A percentile compares a stretch with the other conserved stretches of the same genome.
Evolutionary conservation across 2,888 invertebrate genomes (phyloP).

Genomic region (Tetranychus piercei): DNA sequence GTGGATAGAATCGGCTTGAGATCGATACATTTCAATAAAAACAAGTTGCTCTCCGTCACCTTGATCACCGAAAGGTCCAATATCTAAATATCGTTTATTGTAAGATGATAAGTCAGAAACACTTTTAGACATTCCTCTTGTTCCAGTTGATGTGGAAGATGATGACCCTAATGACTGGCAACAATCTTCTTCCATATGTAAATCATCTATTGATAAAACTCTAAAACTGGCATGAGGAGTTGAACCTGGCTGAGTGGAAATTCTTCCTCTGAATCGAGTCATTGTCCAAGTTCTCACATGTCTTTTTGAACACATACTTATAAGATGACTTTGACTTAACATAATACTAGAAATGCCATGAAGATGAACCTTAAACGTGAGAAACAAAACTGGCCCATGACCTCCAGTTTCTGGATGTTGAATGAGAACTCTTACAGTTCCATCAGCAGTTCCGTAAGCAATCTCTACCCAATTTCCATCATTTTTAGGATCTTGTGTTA

Average conservation of each 20-base stretch:
- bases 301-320: slow-evolving; percentile 32
- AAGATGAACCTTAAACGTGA: slow-evolving; percentile 91
- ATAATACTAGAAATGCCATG: slow-evolving; percentile 77
- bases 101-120: neutral
- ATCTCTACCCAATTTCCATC: slow-evolving; percentile 99
- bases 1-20: slow-evolving; percentile 12
- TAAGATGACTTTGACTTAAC: slow-evolving; percentile 78
- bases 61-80: slow-evolving; percentile 87
- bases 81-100: slow-evolving; percentile 4
- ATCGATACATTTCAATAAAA: slow-evolving; percentile 43
- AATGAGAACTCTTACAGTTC: slow-evolving; percentile 80
- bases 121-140: slow-evolving; percentile 5
- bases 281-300: slow-evolving; percentile 95
- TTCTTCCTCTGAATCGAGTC: slow-evolving; percentile 91
- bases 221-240: slow-evolving; percentile 94
- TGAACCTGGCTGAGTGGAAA: slow-evolving; percentile 94
- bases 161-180: neutral
- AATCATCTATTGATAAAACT: slow-evolving; percentile 59
- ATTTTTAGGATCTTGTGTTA: slow-evolving; percentile 73
- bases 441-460: slow-evolving; percentile 73
- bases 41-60: slow-evolving; percentile 88
- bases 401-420: slow-evolving; percentile 98
- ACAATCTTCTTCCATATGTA: neutral
- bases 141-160: neutral
- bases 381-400: slow-evolving; percentile 91